phyloP scores from a whole-genome alignment of 1,140 invertebrate genomes.

The Zaprionus vittiger region DNA sequence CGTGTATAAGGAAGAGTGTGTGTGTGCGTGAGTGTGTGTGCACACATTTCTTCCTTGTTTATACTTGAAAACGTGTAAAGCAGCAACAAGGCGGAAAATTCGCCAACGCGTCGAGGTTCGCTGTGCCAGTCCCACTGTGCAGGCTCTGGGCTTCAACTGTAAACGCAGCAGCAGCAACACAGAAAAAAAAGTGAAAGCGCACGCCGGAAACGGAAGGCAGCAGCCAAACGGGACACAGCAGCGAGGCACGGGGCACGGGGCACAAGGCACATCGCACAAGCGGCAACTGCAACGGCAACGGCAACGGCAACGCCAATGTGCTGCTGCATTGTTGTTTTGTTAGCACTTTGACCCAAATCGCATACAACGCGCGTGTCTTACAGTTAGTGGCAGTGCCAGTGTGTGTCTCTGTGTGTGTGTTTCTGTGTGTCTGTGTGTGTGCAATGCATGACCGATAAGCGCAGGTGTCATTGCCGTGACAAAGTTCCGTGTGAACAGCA shows the following conservation, averaged over 20 bases:
- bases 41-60: slow-evolving; percentile 38
- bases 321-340: slow-evolving; percentile 73
- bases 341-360: slow-evolving; percentile 78
- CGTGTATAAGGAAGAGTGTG: slow-evolving; percentile 5
- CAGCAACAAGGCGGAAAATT: slow-evolving; percentile 49
- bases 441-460: slow-evolving; percentile 60
- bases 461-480: slow-evolving; percentile 58
- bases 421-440: slow-evolving; percentile 7
- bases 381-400: slow-evolving; percentile 12
- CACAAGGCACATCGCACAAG: slow-evolving; percentile 1
- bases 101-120: slow-evolving; percentile 20
- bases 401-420: slow-evolving; percentile 20
- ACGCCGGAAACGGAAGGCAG: slow-evolving; percentile 53
- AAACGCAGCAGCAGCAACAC: slow-evolving; percentile 45
- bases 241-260: slow-evolving; percentile 19
- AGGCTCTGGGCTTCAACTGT: slow-evolving; percentile 42
- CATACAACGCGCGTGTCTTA: slow-evolving; percentile 25
- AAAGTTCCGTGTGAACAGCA: slow-evolving; percentile 51
- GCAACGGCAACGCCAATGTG: slow-evolving; percentile 35
- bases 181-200: slow-evolving; percentile 70
- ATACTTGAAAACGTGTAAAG: slow-evolving; percentile 48
- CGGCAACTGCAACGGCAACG: slow-evolving; percentile 34
- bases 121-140: slow-evolving; percentile 5
- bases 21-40: slow-evolving; percentile 16
- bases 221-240: slow-evolving; percentile 29